phyloP scores from a whole-genome alignment of 92 coral and sea anemone genomes.

The Galaxea fascicularis region DNA sequence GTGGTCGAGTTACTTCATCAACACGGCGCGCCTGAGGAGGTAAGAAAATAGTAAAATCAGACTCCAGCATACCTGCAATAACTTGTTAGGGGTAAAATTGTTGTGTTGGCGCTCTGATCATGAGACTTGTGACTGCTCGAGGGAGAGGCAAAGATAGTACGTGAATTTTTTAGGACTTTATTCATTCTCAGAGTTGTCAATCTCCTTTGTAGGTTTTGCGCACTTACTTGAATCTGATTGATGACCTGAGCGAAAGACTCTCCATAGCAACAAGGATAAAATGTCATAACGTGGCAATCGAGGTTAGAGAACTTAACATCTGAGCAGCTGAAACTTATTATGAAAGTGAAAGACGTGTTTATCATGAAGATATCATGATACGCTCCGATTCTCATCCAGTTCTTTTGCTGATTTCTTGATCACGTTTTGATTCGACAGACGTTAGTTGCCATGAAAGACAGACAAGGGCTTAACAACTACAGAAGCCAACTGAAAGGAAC shows the following conservation, averaged over 20 bases:
- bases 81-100: no score
- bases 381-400: no score
- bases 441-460: constrained; percentile 87
- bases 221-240: constrained; percentile 84
- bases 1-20: constrained; percentile 82
- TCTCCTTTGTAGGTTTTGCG: constrained; percentile 62
- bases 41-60: constrained; percentile 15
- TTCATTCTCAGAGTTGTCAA: background rate
- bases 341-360: background rate
- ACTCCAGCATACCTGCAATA: no score
- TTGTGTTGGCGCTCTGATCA: no score
- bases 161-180: background rate
- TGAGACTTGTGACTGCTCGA: no score
- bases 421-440: constrained; percentile 62
- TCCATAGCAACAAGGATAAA: constrained; percentile 78
- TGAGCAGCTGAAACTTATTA: background rate
- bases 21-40: constrained; percentile 86
- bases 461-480: constrained; percentile 79
- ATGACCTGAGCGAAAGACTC: constrained; percentile 78
- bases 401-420: background rate
- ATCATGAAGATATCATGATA: no score
- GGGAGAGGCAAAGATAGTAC: no score
- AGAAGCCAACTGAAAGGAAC: constrained; percentile 67
- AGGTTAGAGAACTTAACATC: constrained; percentile 60
- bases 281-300: constrained; percentile 89